Evolutionary conservation across 2,888 invertebrate genomes (phyloP).

Genomic region (Drosophila anomelani): DNA sequence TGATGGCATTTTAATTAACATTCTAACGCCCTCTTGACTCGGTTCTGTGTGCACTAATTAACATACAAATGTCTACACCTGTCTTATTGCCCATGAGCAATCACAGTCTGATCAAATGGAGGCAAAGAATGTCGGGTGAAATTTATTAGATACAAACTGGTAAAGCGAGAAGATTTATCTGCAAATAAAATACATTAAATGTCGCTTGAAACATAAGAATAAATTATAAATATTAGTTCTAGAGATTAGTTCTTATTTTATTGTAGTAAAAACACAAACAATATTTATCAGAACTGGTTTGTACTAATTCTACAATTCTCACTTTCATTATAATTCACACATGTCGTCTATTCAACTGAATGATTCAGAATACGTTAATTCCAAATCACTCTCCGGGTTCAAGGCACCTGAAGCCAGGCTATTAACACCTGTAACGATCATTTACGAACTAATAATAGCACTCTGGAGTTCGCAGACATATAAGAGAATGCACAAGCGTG

Average conservation of each 20-base stretch:
- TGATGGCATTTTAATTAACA: slow-evolving; percentile 30
- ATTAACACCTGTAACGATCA: slow-evolving; percentile 36
- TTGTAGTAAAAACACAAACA: not conserved
- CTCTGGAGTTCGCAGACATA: not conserved
- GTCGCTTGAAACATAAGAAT: not conserved
- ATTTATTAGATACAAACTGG: slow-evolving; percentile 5
- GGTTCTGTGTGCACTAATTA: slow-evolving; percentile 22
- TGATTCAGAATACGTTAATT: slow-evolving; percentile 15
- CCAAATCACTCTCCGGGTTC: slow-evolving; percentile 19
- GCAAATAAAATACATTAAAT: not conserved
- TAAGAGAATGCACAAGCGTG: slow-evolving; percentile 25
- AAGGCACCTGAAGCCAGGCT: slow-evolving; percentile 36
- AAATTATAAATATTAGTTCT: not conserved
- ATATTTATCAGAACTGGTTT: not conserved
- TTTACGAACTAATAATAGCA: slow-evolving; percentile 29
- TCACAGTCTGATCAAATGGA: not conserved
- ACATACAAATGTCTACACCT: slow-evolving; percentile 26
- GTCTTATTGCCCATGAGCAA: slow-evolving; percentile 8
- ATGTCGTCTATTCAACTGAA: not conserved
- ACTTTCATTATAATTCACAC: slow-evolving; percentile 26
- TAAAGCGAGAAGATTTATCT: not conserved
- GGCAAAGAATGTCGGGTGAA: slow-evolving; percentile 3
- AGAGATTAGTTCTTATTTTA: not conserved
- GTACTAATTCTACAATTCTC: not conserved
- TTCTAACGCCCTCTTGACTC: slow-evolving; percentile 9